Evolutionary conservation across 2,797 vertebrate genomes (phyloP).

Genomic region (Lagothrix lagotricha): DNA sequence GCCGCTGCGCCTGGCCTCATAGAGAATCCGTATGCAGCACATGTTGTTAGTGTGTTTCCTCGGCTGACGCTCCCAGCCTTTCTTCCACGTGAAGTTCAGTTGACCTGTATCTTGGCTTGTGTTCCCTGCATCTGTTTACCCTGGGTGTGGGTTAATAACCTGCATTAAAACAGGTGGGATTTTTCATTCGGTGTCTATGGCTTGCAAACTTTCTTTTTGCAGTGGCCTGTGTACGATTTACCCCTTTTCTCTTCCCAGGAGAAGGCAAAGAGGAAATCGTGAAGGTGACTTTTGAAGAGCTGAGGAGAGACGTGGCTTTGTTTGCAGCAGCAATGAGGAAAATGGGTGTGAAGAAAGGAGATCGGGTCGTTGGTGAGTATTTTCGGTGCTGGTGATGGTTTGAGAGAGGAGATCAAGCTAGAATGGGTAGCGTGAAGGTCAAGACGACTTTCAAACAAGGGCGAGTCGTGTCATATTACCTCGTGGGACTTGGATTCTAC

Average conservation of each 20-base stretch:
- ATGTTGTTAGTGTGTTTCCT: not conserved
- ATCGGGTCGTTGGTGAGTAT: conserved; percentile 95
- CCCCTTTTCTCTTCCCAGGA: conserved; percentile 81
- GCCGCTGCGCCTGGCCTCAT: not conserved
- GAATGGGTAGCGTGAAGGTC: not conserved
- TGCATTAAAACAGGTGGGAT: not conserved
- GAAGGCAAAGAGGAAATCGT: conserved; percentile 93
- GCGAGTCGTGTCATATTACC: rapidly evolving
- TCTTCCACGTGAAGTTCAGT: rapidly evolving
- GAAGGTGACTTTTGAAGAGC: conserved; percentile 94
- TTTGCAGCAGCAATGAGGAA: conserved; percentile 97
- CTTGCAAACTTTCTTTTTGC: not conserved
- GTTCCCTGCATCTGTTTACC: rapidly evolving
- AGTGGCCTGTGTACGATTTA: not conserved
- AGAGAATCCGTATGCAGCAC: too few relatives aligned
- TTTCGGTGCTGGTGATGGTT: not conserved
- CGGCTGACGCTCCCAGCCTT: not conserved
- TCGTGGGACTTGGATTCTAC: rapidly evolving
- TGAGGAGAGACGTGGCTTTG: conserved; percentile 92
- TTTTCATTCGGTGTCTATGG: not conserved
- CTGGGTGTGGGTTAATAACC: not conserved
- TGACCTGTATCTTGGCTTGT: not conserved
- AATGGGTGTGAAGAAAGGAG: conserved; percentile 92
- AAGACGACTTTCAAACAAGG: not conserved
- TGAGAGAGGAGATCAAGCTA: not conserved